Conservation (phyloP, 2,113 vertebrate species). For the Noctilio leporinus region DNA sequence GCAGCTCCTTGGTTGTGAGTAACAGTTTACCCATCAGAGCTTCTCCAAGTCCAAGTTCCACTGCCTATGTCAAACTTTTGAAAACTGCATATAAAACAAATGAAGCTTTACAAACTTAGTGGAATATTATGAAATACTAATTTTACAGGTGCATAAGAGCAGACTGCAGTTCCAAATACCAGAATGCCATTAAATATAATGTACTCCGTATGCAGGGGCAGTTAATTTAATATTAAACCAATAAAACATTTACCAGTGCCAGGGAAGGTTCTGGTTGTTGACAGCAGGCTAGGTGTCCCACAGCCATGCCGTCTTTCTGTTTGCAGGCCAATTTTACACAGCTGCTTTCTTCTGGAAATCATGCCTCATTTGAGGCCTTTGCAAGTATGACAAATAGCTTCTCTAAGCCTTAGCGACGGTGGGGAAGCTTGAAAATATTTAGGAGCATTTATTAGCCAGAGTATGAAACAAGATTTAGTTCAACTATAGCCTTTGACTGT, state of each 20-base stretch:
- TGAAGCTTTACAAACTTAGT: conserved; percentile 71
- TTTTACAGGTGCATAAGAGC: conserved; percentile 82
- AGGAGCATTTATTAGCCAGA: conserved; percentile 76
- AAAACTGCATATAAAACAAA: conserved; percentile 66
- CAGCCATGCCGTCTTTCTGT: conserved; percentile 73
- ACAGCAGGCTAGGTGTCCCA: conserved; percentile 77
- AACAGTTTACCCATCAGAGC: conserved; percentile 18
- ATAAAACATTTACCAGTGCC: conserved; percentile 79
- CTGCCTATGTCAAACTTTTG: conserved; percentile 52
- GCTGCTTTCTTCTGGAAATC: conserved; percentile 77
- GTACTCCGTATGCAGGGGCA: conserved; percentile 73
- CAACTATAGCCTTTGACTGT: not conserved
- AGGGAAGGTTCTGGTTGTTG: conserved; percentile 74
- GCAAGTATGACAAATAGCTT: conserved; percentile 78
- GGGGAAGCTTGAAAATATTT: conserved; percentile 78
- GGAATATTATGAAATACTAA: conserved; percentile 76
- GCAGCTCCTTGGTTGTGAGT: conserved; percentile 36
- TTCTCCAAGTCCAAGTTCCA: conserved; percentile 54
- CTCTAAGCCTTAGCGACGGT: conserved; percentile 73
- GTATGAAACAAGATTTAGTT: conserved; percentile 69
- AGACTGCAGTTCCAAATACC: conserved; percentile 74
- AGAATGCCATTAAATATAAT: conserved; percentile 77
- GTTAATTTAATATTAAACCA: conserved; percentile 83
- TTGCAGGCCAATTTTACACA: conserved; percentile 71
- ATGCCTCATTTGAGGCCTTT: conserved; percentile 70